Conservation (phyloP, 2,113 vertebrate species). For the Amphiprion percula region DNA sequence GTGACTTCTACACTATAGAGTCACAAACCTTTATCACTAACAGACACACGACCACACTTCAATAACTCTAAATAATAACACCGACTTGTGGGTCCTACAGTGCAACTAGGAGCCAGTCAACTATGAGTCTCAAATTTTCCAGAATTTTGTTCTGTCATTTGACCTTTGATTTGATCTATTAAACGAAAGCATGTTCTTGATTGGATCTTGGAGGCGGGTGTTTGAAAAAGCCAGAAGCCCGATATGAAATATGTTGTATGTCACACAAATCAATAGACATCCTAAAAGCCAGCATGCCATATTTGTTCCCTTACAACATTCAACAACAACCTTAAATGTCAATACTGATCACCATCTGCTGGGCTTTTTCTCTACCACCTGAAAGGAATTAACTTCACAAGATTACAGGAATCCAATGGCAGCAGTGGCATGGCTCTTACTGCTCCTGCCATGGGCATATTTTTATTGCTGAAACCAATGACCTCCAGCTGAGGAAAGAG, state of each 20-base stretch:
- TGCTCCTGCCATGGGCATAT: constrained; percentile 16
- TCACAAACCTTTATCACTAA: constrained; percentile 67
- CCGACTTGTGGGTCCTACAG: constrained; percentile 7
- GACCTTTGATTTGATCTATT: constrained; percentile 46
- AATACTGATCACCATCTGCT: constrained; percentile 75
- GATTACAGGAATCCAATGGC: constrained; percentile 46
- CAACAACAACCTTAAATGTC: constrained; percentile 75
- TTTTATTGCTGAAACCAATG: constrained; percentile 34
- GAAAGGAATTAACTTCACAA: constrained; percentile 49
- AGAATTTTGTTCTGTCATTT: constrained; percentile 23
- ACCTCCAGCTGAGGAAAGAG: constrained; percentile 22
- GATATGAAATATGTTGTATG: constrained; percentile 38
- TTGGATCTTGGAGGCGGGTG: constrained; percentile 14
- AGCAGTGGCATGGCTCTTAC: constrained; percentile 2
- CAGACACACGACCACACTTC: constrained; percentile 60
- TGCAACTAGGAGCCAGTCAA: constrained; percentile 50
- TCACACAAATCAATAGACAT: constrained; percentile 45
- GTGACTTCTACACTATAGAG: constrained; percentile 46
- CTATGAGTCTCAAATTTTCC: constrained; percentile 40
- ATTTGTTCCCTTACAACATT: constrained; percentile 55
- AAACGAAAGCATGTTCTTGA: constrained; percentile 25
- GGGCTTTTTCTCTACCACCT: constrained; percentile 56
- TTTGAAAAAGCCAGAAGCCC: constrained; percentile 4
- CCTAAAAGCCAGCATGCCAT: constrained; percentile 47
- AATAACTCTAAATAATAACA: constrained; percentile 52